A percentile compares a stretch with the other conserved stretches of the same genome.
These are phyloP conservation scores for Drosophila sp. DNA, from an alignment of 1,140 invertebrate genomes.

Conservation along the genomic window DNA sequence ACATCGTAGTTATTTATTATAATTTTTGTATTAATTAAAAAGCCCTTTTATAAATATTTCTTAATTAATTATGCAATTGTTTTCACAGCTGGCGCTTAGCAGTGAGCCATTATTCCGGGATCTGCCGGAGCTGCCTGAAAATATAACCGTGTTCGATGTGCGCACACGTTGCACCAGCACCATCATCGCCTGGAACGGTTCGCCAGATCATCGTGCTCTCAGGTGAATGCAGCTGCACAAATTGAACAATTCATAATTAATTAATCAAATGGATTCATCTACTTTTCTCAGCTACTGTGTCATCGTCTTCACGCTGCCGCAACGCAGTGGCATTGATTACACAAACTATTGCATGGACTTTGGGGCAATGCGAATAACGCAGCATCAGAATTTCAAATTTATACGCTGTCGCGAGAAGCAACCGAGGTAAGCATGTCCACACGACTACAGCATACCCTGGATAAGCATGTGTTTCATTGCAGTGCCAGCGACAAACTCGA, in stretches of 20 bases:
- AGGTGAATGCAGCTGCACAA: conserved; percentile 45
- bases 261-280: neutral
- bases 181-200: conserved; percentile 80
- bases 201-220: conserved; percentile 73
- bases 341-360: conserved; percentile 84
- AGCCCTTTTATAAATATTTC: too few species aligned
- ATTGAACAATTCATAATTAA: too few species aligned
- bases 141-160: conserved; percentile 76
- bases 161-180: conserved; percentile 70
- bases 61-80: neutral
- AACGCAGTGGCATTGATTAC: conserved; percentile 72
- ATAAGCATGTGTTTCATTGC: neutral
- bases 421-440: conserved; percentile 51
- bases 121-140: conserved; percentile 72
- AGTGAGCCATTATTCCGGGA: conserved; percentile 65
- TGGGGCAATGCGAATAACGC: conserved; percentile 60
- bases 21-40: too few species aligned
- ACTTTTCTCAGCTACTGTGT: conserved; percentile 71
- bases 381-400: conserved; percentile 73
- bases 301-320: conserved; percentile 80
- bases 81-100: conserved; percentile 74
- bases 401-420: conserved; percentile 70
- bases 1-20: too few species aligned
- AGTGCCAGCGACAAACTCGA: conserved; percentile 65
- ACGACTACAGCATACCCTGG: neutral